Percentiles rank a stretch among this genome's conserved stretches.
These are phyloP conservation scores for Sinocyclocheilus maitianheensis DNA, from an alignment of 2,113 vertebrate species.

Conservation along the genomic window DNA sequence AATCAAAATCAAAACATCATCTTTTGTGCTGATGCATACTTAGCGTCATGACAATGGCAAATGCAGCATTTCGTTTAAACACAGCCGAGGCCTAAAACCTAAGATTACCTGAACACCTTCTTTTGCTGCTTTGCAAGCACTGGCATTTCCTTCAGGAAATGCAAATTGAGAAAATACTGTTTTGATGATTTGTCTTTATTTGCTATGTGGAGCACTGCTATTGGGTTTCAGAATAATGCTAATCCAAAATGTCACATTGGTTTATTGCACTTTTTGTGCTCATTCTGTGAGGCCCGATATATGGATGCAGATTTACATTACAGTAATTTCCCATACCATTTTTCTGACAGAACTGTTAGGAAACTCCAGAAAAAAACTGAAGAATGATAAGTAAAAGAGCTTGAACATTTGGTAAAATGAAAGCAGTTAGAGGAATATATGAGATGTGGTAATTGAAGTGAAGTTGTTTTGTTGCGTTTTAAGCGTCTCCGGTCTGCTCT, in stretches of 20 bases:
- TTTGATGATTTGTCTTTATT: conserved; percentile 31
- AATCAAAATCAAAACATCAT: not conserved
- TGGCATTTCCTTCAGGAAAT: conserved; percentile 13
- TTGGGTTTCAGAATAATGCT: conserved; percentile 13
- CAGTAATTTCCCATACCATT: conserved; percentile 7
- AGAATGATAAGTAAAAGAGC: conserved; percentile 14
- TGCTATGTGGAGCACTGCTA: conserved; percentile 4
- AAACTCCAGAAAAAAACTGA: not conserved
- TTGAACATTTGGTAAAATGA: not conserved
- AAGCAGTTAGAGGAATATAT: conserved; percentile 17
- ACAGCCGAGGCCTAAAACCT: not conserved
- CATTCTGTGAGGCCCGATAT: not conserved
- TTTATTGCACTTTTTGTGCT: not conserved
- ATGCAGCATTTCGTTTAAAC: not conserved
- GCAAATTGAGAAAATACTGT: conserved; percentile 10
- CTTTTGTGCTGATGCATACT: not conserved
- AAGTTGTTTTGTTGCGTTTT: conserved; percentile 38
- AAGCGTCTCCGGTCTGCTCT: conserved; percentile 39
- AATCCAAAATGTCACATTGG: conserved; percentile 24
- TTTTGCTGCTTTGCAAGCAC: conserved; percentile 22
- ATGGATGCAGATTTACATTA: conserved; percentile 7
- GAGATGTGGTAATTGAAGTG: conserved; percentile 26
- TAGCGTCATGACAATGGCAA: not conserved
- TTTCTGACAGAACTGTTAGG: conserved; percentile 11
- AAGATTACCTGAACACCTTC: conserved; percentile 8